Evolutionary conservation across 2,797 vertebrate species (phyloP).

Genomic region (Aotus griseimembra): DNA sequence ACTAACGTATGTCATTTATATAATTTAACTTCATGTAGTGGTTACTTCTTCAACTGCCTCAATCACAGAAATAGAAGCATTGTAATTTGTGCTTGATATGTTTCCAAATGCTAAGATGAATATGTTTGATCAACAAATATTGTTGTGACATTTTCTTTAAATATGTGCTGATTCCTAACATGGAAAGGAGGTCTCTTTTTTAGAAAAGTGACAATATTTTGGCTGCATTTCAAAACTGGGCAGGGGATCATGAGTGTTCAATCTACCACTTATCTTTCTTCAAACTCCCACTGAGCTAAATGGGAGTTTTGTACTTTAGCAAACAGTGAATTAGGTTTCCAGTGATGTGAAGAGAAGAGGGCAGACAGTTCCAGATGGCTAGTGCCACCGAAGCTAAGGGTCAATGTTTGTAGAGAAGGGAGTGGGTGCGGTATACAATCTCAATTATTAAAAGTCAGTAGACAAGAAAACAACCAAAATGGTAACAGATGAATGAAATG

Average conservation of each 20-base stretch:
- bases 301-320: constrained; percentile 56
- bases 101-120: not conserved
- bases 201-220: not conserved
- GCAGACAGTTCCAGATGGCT: constrained; percentile 62
- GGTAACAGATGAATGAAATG: constrained; percentile 48
- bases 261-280: constrained; percentile 40
- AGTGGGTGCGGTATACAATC: not conserved
- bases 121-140: not conserved
- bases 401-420: constrained; percentile 12
- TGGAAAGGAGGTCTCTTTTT: not conserved
- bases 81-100: not conserved
- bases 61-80: not conserved
- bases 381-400: constrained; percentile 37
- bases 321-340: constrained; percentile 51
- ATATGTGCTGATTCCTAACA: not conserved
- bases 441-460: constrained; percentile 68
- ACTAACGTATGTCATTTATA: not conserved
- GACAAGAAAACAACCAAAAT: constrained; percentile 68
- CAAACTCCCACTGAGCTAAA: constrained; percentile 59
- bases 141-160: not conserved
- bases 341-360: constrained; percentile 48
- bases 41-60: not conserved
- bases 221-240: constrained; percentile 21
- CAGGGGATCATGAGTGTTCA: constrained; percentile 7
- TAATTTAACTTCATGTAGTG: not conserved